Evolutionary conservation across 2,888 invertebrate species (phyloP).

Genomic region (Athalia circularis): DNA sequence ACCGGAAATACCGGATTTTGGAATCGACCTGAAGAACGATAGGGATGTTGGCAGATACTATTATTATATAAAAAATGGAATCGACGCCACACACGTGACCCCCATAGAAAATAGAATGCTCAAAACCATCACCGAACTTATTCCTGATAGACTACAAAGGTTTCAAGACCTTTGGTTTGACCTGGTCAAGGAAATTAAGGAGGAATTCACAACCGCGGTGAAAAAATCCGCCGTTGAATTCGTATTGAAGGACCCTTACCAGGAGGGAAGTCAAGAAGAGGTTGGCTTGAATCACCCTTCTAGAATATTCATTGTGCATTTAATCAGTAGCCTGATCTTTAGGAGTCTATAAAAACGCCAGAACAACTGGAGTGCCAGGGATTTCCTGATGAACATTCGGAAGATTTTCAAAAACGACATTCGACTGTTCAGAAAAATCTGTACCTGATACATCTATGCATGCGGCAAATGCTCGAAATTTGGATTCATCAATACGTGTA

Average conservation of each 20-base stretch:
- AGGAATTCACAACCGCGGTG: slow-evolving; percentile 90
- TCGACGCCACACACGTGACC: slow-evolving; percentile 92
- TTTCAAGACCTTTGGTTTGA: slow-evolving; percentile 78
- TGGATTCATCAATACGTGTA: slow-evolving; percentile 88
- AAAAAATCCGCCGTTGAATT: slow-evolving; percentile 95
- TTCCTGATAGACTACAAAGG: slow-evolving; percentile 79
- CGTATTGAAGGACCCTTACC: slow-evolving; percentile 85
- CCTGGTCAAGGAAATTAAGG: slow-evolving; percentile 86
- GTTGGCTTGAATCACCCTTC: not conserved
- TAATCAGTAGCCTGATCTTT: not conserved
- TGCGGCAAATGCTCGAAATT: slow-evolving; percentile 85
- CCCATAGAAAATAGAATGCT: slow-evolving; percentile 86
- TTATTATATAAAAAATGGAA: slow-evolving; percentile 92
- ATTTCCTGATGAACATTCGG: slow-evolving; percentile 46
- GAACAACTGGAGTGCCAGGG: slow-evolving; percentile 48
- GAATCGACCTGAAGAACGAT: slow-evolving; percentile 77
- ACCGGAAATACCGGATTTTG: slow-evolving; percentile 75
- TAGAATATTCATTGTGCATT: not conserved
- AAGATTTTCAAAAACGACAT: slow-evolving; percentile 68
- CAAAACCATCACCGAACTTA: slow-evolving; percentile 79
- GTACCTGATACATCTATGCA: slow-evolving; percentile 88
- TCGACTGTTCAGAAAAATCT: slow-evolving; percentile 76
- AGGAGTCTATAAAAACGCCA: slow-evolving; percentile 10
- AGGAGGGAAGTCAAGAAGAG: slow-evolving; percentile 41
- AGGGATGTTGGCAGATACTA: slow-evolving; percentile 87